A percentile compares a stretch with the other conserved stretches of the same genome.
These are phyloP conservation scores for Eulemur albifrons DNA, from an alignment of 2,797 vertebrate genomes.

Conservation along the genomic window DNA sequence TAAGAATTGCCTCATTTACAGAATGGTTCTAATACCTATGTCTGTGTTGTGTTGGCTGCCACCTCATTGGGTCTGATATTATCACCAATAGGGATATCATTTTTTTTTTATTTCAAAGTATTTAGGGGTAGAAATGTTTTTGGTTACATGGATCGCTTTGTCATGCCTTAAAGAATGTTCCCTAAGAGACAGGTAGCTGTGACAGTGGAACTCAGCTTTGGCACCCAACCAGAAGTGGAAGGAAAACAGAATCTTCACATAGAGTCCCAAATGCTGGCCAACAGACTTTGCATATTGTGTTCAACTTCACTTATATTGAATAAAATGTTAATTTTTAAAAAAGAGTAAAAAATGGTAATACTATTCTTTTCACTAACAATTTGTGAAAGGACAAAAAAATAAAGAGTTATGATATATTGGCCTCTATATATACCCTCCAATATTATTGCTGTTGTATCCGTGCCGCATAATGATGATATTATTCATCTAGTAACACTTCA, in stretches of 20 bases:
- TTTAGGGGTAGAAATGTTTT: too few species aligned
- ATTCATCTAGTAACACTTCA: too few species aligned
- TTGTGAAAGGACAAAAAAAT: background rate
- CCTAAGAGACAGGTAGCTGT: background rate
- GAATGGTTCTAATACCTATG: too few species aligned
- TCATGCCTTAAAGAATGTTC: background rate
- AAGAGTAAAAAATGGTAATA: too few species aligned
- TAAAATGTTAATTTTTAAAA: background rate
- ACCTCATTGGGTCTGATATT: too few species aligned
- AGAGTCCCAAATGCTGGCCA: background rate
- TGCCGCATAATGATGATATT: background rate
- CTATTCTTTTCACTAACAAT: background rate
- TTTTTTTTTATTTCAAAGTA: too few species aligned
- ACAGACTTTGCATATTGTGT: background rate
- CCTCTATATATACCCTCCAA: background rate
- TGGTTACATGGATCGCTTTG: background rate
- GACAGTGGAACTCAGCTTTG: background rate
- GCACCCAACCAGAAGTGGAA: background rate
- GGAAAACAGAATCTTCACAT: fast-evolving
- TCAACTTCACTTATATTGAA: background rate
- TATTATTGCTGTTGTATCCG: background rate
- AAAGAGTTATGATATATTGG: background rate
- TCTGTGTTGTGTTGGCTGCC: too few species aligned
- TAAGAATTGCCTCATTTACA: too few species aligned
- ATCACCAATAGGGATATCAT: too few species aligned